Percentiles rank a stretch among this genome's conserved stretches.
These are phyloP conservation scores for Leptodactylus fallax DNA, from an alignment of 2,797 vertebrate species.

Conservation along the genomic window DNA sequence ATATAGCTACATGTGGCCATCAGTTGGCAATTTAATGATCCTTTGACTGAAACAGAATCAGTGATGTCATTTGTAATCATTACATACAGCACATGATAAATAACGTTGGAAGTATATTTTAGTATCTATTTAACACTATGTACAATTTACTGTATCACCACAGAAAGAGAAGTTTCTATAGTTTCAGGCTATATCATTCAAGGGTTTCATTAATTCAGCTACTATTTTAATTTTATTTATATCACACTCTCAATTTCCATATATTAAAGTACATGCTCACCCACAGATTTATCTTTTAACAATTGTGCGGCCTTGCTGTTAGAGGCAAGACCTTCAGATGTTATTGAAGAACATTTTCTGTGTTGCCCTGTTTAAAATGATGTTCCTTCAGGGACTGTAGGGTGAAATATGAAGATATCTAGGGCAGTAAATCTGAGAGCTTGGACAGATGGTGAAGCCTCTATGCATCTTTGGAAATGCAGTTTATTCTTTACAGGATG, in stretches of 20 bases:
- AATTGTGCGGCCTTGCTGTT: conserved; percentile 75
- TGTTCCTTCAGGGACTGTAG: conserved; percentile 78
- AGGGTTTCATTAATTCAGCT: not conserved
- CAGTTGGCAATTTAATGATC: too few relatives aligned
- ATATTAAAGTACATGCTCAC: conserved; percentile 72
- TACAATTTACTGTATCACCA: too few relatives aligned
- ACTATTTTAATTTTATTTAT: not conserved
- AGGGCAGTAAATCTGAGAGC: conserved; percentile 83
- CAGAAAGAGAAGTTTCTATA: too few relatives aligned
- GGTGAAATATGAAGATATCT: conserved; percentile 86
- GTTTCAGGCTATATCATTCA: not conserved
- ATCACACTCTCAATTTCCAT: conserved; percentile 64
- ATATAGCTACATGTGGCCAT: too few relatives aligned
- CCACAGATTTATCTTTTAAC: conserved; percentile 77
- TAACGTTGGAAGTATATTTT: too few relatives aligned
- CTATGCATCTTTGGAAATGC: conserved; percentile 76
- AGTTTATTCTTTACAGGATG: conserved; percentile 80
- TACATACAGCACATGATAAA: too few relatives aligned
- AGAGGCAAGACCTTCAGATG: conserved; percentile 83
- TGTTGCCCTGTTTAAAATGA: conserved; percentile 78
- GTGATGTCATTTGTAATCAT: too few relatives aligned
- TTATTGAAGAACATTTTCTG: conserved; percentile 81
- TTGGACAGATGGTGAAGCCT: conserved; percentile 83
- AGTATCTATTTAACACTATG: too few relatives aligned
- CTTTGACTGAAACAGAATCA: too few relatives aligned